Base-by-base conservation (phyloP, 23 tunicate genomes). In the Oikopleura albicans region DNA sequence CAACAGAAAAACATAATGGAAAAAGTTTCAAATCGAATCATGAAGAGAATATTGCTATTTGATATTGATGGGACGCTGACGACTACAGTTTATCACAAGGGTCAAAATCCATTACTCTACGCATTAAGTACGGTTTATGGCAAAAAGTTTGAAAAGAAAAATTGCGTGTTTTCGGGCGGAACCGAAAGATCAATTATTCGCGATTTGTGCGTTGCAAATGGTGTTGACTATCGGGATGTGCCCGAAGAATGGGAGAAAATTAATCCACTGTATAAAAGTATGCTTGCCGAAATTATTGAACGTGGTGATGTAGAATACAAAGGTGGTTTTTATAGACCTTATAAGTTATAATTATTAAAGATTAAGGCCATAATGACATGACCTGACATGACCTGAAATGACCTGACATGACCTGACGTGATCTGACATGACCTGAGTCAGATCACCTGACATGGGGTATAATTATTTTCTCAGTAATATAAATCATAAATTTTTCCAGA, bases 51-150 rank as follows among this genome's bases (percentile, higher is more conserved):
- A 16, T 71, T 71, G 79, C 79, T 71, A 22, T 71, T 71, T 29
- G 79, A 71, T 71, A 71, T 71, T 29, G 79, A 71, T 71, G 79
- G 79, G 2, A 71, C 79, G 28, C 37, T 71, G 2, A 71, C 79
- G 35, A 71, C 33, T 4, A 16, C 33, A 22, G 37, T 16, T 29
- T 71, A 71, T 71, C 4, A 22, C 31, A 49, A 22, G 22, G 63
- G 63, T 49, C 63, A 22, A 22, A 49, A 49, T 22, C 63, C 63
- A 49, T 49, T 49, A 49, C 22, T 49, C 16, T 12, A 49, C 63
- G 63, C 63, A 49, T 22, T 49, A 12, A 49, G 63, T 22, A 49
- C 63, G 16, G 63, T 49, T 8, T 49, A 49, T 22, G 63, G 63
- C 12, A 49, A 12, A 49, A 49, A 49, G 12, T 8, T 49, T 49